These are phyloP conservation scores for Trematomus loennbergii DNA, from an alignment of 2,113 vertebrate species.

Conservation along the genomic window DNA sequence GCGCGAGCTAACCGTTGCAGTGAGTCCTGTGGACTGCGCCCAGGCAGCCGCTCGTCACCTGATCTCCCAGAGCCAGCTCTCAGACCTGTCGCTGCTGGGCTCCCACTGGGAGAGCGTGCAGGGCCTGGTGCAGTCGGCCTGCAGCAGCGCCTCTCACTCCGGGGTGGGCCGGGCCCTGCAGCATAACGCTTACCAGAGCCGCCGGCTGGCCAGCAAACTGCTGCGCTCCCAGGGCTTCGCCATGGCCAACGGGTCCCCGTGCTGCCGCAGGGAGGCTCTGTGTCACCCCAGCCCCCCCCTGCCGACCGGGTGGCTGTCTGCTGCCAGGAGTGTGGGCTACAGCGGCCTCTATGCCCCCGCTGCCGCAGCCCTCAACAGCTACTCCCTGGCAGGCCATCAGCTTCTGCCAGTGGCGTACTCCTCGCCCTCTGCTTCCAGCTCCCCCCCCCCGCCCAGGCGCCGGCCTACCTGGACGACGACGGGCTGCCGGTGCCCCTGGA, in stretches of 20 bases:
- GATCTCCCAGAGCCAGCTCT: constrained; percentile 89
- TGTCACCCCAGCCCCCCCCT: constrained; percentile 68
- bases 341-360: constrained; percentile 60
- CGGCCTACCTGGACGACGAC: constrained; percentile 93
- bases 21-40: constrained; percentile 73
- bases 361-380: constrained; percentile 42
- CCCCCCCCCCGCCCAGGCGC: constrained; percentile 88
- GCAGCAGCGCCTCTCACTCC: constrained; percentile 75
- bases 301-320: constrained; percentile 71
- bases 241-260: constrained; percentile 83
- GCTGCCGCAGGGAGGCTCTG: constrained; percentile 79
- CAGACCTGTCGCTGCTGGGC: constrained; percentile 89
- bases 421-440: constrained; percentile 80
- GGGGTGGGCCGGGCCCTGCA: constrained; percentile 83
- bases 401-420: constrained; percentile 58
- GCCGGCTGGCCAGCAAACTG: constrained; percentile 85
- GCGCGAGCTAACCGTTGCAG: constrained; percentile 1
- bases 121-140: constrained; percentile 90
- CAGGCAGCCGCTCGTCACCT: constrained; percentile 80
- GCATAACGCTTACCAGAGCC: constrained; percentile 87
- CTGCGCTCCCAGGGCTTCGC: constrained; percentile 83
- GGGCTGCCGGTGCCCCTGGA: constrained; percentile 96
- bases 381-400: constrained; percentile 85
- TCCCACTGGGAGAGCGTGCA: constrained; percentile 95
- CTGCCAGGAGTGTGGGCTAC: constrained; percentile 59